Conservation (phyloP, 2,888 invertebrate genomes). For the Norana najaformis region DNA sequence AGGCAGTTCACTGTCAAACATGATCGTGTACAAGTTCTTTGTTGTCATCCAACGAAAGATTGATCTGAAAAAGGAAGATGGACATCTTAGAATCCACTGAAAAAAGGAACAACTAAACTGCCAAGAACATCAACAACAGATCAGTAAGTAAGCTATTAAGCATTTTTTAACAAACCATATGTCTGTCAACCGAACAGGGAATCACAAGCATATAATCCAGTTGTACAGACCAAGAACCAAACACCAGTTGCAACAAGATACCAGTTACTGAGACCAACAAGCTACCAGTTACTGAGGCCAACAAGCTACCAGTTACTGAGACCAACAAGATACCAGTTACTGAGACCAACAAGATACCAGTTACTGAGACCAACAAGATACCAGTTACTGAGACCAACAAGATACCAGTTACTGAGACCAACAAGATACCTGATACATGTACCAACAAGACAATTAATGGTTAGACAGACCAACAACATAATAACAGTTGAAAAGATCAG, state of each 20-base stretch:
- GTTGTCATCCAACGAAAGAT: conserved; percentile 64
- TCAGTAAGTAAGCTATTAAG: not conserved
- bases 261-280: not conserved
- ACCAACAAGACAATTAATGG: not conserved
- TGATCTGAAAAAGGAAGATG: conserved; percentile 50
- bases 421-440: not conserved
- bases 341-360: not conserved
- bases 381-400: too few relatives aligned
- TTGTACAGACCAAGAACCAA: not conserved
- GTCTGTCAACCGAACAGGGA: too few relatives aligned
- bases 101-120: not conserved
- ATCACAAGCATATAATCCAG: too few relatives aligned
- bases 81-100: not conserved
- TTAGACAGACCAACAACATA: not conserved
- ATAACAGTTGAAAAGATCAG: not conserved
- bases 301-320: not conserved
- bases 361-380: too few relatives aligned
- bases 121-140: not conserved
- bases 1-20: conserved; percentile 56
- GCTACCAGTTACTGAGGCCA: not conserved
- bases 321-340: not conserved
- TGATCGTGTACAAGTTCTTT: conserved; percentile 62
- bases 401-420: too few relatives aligned
- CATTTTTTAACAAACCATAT: too few relatives aligned
- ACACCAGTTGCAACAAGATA: not conserved